These are phyloP conservation scores for Boloria selene DNA, from an alignment of 2,888 invertebrate genomes.

Conservation along the genomic window DNA sequence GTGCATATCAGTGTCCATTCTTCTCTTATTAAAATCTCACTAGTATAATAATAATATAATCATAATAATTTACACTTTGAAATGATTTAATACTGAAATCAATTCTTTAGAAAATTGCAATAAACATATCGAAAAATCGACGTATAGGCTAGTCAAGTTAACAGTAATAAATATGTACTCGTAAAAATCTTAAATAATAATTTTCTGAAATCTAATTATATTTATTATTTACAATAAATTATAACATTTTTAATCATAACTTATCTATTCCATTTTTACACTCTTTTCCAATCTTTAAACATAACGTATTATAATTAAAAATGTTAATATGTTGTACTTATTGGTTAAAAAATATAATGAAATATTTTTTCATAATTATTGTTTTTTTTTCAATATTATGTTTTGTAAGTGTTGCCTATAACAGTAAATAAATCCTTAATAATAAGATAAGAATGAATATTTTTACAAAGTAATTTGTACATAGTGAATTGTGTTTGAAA, in stretches of 20 bases:
- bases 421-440: conserved; percentile 78
- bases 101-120: neutral
- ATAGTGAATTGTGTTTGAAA: conserved; percentile 80
- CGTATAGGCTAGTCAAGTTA: conserved; percentile 13
- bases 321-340: conserved; percentile 65
- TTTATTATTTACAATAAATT: neutral
- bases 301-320: conserved; percentile 38
- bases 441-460: conserved; percentile 81
- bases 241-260: no score
- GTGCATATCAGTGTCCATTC: no score
- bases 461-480: conserved; percentile 82
- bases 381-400: conserved; percentile 68
- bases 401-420: conserved; percentile 77
- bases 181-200: neutral
- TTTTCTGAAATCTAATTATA: neutral
- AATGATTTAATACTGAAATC: neutral
- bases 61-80: neutral
- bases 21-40: no score
- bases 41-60: neutral
- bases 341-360: conserved; percentile 69
- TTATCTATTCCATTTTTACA: conserved; percentile 6
- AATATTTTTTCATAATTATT: conserved; percentile 74
- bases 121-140: conserved; percentile 16
- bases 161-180: conserved; percentile 11
- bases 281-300: conserved; percentile 36